phyloP scores from a whole-genome alignment of 2,888 invertebrate species.

The Bombyx huttoni region DNA sequence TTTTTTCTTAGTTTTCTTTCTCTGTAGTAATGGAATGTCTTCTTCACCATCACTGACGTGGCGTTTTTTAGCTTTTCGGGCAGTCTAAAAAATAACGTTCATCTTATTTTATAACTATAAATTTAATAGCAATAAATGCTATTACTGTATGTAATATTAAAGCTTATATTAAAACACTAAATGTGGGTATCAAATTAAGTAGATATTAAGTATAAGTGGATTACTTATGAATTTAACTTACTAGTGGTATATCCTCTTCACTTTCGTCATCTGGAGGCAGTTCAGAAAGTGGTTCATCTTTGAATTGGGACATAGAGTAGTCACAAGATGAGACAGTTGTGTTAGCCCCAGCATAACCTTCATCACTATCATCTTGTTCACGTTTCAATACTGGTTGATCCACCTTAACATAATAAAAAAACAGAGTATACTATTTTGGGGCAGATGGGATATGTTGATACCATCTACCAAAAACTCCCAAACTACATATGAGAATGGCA shows the following conservation, averaged over 20 bases:
- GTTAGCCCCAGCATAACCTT: constrained; percentile 48
- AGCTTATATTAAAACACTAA: too few species aligned
- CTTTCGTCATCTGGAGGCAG: constrained; percentile 69
- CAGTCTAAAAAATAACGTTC: constrained; percentile 18
- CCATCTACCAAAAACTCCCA: too few species aligned
- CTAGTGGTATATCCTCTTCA: constrained; percentile 84
- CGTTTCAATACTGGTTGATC: constrained; percentile 51
- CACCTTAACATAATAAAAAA: constrained; percentile 20
- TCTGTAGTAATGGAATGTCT: constrained; percentile 78
- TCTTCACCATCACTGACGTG: constrained; percentile 77
- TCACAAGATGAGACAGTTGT: constrained; percentile 79
- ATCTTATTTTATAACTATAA: not conserved
- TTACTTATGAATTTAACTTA: constrained; percentile 36
- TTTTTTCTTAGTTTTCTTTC: constrained; percentile 78
- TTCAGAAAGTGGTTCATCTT: constrained; percentile 68
- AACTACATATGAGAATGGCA: too few species aligned
- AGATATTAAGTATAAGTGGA: too few species aligned
- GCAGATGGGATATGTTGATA: too few species aligned
- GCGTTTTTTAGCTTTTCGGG: constrained; percentile 38
- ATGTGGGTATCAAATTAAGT: too few species aligned
- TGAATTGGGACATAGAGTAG: constrained; percentile 79
- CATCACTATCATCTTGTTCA: constrained; percentile 56
- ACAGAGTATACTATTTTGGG: too few species aligned
- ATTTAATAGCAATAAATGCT: too few species aligned
- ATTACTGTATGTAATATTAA: too few species aligned